Evolutionary conservation across 2,797 vertebrate species (phyloP), one percentile per base, ranked within the genome.

Genomic region (Acanthurus lineatus): DNA sequence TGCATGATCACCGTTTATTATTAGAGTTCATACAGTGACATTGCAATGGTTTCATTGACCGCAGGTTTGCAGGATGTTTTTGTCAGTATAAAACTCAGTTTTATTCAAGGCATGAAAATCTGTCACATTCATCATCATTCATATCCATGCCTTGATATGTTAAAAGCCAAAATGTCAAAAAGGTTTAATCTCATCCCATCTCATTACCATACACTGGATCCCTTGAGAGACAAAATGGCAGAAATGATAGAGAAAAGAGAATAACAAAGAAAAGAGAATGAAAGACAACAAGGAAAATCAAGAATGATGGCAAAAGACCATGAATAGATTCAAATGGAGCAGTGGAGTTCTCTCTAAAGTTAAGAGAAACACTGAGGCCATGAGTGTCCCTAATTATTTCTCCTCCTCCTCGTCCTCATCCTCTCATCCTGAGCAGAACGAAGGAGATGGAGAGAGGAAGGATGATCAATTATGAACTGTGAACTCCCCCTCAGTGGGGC

Each of bases 381-480:
- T 64, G 56, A 74, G 64, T 68, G 62, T 64, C 70, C 72, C 75
- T 81, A 86, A 90, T 88, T 71, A 89, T 83, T 78, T 73, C 69
- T 68, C 67, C 58, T 81, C 56, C 54, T 79, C 70, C 70, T 69
- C 81, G 19, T 70, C 71, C 53, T 86, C 87, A 80, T 84, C 81
- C 68, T 86, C 85, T 84, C 84, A 83, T 89, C 80, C 74, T 71
- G 62, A 90, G 86, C 89, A 82, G 86, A 92, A 86, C 71, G 69
- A 80, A 90, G 82, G 75, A 84, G 91, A 93, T 86, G 87, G 77
- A 71, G 83, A 88, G 73, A 88, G 82, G 88, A 86, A 77, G 89
- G 90, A 92, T 92, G 92, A 94, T 94, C 92, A 93, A 93, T 93
- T 94, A 94, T 86, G 88, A 92, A 92, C 90, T 91, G 91, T 92